These are phyloP conservation scores for Ethmia dodecea DNA, from an alignment of 2,888 invertebrate genomes.

Conservation along the genomic window DNA sequence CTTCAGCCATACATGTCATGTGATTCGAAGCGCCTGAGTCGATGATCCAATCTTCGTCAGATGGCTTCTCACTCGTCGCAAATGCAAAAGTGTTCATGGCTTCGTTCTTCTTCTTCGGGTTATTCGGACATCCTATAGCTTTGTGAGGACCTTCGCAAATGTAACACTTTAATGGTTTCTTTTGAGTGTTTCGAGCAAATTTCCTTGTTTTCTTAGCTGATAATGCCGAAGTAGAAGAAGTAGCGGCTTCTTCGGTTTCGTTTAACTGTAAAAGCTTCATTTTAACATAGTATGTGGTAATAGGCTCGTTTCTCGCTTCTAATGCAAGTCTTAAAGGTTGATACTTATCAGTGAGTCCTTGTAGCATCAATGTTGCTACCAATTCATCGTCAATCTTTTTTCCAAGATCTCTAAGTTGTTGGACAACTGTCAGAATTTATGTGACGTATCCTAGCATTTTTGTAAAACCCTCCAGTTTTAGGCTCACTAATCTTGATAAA, in stretches of 20 bases:
- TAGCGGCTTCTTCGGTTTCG: background rate
- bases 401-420: background rate
- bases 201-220: background rate
- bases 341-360: background rate
- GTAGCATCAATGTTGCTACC: background rate
- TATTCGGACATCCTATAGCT: background rate
- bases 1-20: background rate
- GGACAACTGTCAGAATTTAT: background rate
- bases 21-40: background rate
- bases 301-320: background rate
- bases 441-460: background rate
- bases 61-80: background rate
- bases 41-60: background rate
- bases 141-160: background rate
- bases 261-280: background rate
- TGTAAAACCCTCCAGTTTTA: background rate
- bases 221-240: background rate
- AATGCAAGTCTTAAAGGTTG: background rate
- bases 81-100: background rate
- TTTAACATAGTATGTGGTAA: constrained; percentile 2
- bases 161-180: background rate
- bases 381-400: background rate
- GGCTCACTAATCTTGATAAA: background rate
- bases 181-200: background rate
- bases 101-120: constrained; percentile 1